A percentile compares a stretch with the other conserved stretches of the same genome.
phyloP scores from a whole-genome alignment of 2,888 invertebrate species.

The Argynnis bischoffii region DNA sequence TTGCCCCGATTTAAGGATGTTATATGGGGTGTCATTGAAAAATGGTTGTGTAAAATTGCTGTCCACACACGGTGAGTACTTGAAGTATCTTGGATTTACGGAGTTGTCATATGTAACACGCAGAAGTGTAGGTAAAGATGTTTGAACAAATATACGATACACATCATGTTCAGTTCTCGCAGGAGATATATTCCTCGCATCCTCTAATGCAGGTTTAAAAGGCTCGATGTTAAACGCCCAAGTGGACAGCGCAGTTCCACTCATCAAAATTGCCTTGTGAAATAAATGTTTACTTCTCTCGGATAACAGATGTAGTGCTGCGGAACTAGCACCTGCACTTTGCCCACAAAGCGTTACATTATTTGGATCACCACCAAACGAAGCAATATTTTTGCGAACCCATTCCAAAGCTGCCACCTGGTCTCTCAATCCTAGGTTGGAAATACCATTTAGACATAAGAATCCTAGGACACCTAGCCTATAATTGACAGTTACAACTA shows the following conservation, averaged over 20 bases:
- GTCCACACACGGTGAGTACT: slow-evolving; percentile 70
- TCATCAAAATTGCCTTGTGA: slow-evolving; percentile 69
- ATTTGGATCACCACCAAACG: slow-evolving; percentile 73
- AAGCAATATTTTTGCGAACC: slow-evolving; percentile 65
- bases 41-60: slow-evolving; percentile 60
- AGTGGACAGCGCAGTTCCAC: slow-evolving; percentile 62
- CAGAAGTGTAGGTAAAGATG: slow-evolving; percentile 46
- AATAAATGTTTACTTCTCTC: slow-evolving; percentile 62
- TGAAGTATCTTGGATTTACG: slow-evolving; percentile 63
- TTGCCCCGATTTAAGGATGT: slow-evolving; percentile 57
- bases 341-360: slow-evolving; percentile 73
- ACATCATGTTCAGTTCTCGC: slow-evolving; percentile 43
- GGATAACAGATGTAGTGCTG: slow-evolving; percentile 67
- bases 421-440: slow-evolving; percentile 71
- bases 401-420: slow-evolving; percentile 71
- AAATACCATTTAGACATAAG: slow-evolving; percentile 62
- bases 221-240: slow-evolving; percentile 70
- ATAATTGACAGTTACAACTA: slow-evolving; percentile 68
- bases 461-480: slow-evolving; percentile 70
- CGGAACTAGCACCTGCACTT: slow-evolving; percentile 69
- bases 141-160: slow-evolving; percentile 29
- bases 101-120: slow-evolving; percentile 57
- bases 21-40: slow-evolving; percentile 65
- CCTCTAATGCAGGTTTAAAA: slow-evolving; percentile 52
- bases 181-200: slow-evolving; percentile 57